phyloP scores from a whole-genome alignment of 1,140 invertebrate genomes.

The Cotesia glomerata region DNA sequence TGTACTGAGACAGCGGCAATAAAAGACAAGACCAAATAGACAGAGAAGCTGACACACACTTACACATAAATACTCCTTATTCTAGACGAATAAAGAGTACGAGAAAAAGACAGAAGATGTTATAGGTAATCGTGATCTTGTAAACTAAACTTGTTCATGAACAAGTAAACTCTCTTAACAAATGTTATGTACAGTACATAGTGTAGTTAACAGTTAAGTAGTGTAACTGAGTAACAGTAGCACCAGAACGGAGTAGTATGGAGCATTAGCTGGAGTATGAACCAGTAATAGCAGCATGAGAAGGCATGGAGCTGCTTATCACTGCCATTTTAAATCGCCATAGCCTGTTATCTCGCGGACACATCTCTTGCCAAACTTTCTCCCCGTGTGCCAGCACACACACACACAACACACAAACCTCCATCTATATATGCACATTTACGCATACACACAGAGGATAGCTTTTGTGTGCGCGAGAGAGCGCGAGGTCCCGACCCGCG shows the following conservation, averaged over 20 bases:
- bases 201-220: neutral
- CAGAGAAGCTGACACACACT: no score
- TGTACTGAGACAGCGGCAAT: no score
- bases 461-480: conserved; percentile 5
- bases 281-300: neutral
- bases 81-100: no score
- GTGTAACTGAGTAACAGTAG: neutral
- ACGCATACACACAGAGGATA: neutral
- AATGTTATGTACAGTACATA: no score
- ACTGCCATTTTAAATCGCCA: conserved; percentile 59
- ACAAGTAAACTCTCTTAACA: no score
- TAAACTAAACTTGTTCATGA: no score
- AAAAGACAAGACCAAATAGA: no score
- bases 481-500: conserved; percentile 24
- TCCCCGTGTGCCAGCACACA: conserved; percentile 44
- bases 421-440: neutral
- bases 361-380: conserved; percentile 65
- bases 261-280: neutral
- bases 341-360: conserved; percentile 58
- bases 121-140: neutral
- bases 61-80: no score
- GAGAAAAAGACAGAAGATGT: neutral
- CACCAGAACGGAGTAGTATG: neutral
- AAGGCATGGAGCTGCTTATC: conserved; percentile 46
- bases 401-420: neutral